Conservation (phyloP, 2,888 invertebrate species). For the Netelia melanura region DNA sequence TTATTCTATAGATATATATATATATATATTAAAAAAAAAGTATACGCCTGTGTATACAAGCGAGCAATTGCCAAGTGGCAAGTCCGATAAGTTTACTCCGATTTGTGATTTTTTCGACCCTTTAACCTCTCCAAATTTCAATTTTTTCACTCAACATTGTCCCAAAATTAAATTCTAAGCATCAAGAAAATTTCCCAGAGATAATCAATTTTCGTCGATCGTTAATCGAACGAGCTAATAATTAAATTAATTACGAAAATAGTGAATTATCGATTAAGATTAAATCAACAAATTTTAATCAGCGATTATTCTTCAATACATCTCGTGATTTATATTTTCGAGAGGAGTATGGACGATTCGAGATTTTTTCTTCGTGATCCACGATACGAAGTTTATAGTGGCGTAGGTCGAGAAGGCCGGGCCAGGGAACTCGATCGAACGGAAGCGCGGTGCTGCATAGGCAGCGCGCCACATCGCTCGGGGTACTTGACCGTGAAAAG, state of each 20-base stretch:
- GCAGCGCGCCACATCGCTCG: constrained; percentile 64
- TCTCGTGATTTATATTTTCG: no score
- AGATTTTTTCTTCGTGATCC: no score
- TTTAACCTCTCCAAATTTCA: background rate
- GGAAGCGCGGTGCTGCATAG: constrained; percentile 76
- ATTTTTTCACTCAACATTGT: background rate
- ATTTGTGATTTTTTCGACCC: constrained; percentile 33
- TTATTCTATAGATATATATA: background rate
- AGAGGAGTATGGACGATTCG: no score
- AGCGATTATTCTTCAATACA: no score
- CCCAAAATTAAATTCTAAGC: background rate
- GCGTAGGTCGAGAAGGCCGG: constrained; percentile 77
- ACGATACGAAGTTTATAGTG: constrained; percentile 10
- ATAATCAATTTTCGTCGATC: no score
- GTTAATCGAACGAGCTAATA: no score
- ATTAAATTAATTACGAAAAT: no score
- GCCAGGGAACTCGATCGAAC: constrained; percentile 82
- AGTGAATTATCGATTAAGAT: no score
- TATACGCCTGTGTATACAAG: constrained; percentile 10
- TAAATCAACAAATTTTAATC: no score
- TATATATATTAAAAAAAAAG: background rate
- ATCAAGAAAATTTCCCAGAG: background rate
- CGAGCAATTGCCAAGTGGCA: constrained; percentile 19
- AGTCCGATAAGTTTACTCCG: constrained; percentile 35
- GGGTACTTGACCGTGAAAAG: constrained; percentile 84